phyloP scores from a whole-genome alignment of 2,113 vertebrate species.

The Climacteris rufus region DNA sequence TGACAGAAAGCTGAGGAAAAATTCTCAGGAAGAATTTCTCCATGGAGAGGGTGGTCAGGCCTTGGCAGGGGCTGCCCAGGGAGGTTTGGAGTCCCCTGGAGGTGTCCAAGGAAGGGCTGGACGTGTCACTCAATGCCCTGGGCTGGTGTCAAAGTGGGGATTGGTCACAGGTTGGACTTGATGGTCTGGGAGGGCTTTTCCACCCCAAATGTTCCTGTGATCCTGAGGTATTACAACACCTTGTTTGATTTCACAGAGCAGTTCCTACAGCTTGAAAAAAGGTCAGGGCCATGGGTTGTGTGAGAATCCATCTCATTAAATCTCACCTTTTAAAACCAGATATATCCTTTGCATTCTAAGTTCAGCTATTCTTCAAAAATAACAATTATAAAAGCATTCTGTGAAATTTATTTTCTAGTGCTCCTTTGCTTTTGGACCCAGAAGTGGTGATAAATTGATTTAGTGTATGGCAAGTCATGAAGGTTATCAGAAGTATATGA shows the following conservation, averaged over 20 bases:
- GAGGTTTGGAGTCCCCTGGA: neutral
- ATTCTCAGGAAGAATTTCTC: neutral
- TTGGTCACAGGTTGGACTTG: neutral
- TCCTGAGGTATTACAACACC: neutral
- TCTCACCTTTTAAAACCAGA: neutral
- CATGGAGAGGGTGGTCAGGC: neutral
- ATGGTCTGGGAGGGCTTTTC: neutral
- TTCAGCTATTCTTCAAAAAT: neutral
- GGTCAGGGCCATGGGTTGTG: neutral
- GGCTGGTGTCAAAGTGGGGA: neutral
- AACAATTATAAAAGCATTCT: neutral
- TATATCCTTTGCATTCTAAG: neutral
- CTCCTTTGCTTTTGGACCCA: neutral
- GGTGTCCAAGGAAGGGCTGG: neutral
- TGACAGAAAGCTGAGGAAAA: neutral
- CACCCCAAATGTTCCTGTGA: neutral
- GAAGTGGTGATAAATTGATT: slow-evolving; percentile 1
- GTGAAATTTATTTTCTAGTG: neutral
- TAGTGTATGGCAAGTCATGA: neutral
- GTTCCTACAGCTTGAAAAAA: neutral
- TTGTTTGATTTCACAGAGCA: neutral
- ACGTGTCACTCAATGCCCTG: neutral
- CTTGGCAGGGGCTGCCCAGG: neutral
- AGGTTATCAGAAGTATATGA: slow-evolving; percentile 10
- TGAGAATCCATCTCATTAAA: neutral